These are phyloP conservation scores for Alcedo quadribrachys DNA, from an alignment of 2,797 vertebrate species.

Conservation along the genomic window DNA sequence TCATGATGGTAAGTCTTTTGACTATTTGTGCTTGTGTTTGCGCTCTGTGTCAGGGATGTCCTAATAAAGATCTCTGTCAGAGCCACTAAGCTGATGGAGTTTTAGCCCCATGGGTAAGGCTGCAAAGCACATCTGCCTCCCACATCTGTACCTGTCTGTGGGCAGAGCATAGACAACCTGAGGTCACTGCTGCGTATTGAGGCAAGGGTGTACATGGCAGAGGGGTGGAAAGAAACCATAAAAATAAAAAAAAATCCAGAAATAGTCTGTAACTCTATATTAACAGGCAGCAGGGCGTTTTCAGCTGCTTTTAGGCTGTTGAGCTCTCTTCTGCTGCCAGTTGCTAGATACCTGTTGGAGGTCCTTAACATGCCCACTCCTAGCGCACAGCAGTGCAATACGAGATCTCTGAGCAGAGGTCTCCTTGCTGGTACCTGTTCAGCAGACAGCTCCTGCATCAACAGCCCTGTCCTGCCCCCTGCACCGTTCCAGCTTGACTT, in stretches of 20 bases:
- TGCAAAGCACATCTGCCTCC: background rate
- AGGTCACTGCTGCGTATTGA: background rate
- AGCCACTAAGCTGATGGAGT: background rate
- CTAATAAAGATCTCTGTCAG: background rate
- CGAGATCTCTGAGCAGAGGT: background rate
- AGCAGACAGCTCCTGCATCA: background rate
- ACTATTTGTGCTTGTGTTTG: background rate
- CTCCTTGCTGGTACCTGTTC: background rate
- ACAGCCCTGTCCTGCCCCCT: background rate
- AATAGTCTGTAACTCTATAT: background rate
- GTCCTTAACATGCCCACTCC: rapidly evolving
- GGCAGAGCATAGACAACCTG: background rate
- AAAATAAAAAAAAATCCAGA: background rate
- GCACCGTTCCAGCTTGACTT: background rate
- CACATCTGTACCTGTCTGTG: rapidly evolving
- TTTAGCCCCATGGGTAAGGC: background rate
- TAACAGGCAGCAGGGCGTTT: background rate
- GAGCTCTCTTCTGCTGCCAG: background rate
- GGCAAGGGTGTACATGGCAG: background rate
- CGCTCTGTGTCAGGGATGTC: background rate
- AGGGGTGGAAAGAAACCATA: background rate
- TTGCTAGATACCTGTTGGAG: background rate
- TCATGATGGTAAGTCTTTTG: background rate
- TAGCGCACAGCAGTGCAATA: background rate
- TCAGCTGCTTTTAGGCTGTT: background rate